A percentile compares a stretch with the other conserved stretches of the same genome.
phyloP scores from a whole-genome alignment of 2,113 vertebrate species.

The Podarcis raffonei region DNA sequence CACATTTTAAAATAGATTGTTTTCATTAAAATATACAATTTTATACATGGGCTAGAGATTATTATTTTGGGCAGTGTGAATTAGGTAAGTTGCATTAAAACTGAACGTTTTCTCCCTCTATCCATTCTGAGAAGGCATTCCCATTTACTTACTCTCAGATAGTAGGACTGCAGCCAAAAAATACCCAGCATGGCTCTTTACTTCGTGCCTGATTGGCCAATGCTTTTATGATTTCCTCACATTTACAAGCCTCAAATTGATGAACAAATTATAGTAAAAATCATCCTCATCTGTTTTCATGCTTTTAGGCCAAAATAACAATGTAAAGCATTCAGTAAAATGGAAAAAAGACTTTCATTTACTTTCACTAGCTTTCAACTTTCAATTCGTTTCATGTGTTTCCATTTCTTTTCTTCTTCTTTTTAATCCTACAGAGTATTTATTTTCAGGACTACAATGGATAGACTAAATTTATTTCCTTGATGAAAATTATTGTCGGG shows the following conservation, averaged over 20 bases:
- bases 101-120: not conserved
- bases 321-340: conserved; percentile 68
- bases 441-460: conserved; percentile 50
- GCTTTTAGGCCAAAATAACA: conserved; percentile 67
- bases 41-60: too few relatives aligned
- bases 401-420: conserved; percentile 64
- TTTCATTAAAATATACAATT: too few relatives aligned
- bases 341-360: conserved; percentile 69
- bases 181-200: conserved; percentile 10
- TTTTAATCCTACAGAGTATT: conserved; percentile 41
- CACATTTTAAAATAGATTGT: too few relatives aligned
- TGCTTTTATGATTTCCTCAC: conserved; percentile 59
- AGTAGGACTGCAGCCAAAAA: not conserved
- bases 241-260: conserved; percentile 61
- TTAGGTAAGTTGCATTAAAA: too few relatives aligned
- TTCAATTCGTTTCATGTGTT: conserved; percentile 70
- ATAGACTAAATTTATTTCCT: conserved; percentile 50
- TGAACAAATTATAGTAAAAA: conserved; percentile 48
- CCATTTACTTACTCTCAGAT: too few relatives aligned
- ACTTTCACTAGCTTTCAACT: conserved; percentile 52
- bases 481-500: conserved; percentile 51
- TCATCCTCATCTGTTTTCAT: conserved; percentile 68
- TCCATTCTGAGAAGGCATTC: not conserved
- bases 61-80: too few relatives aligned
- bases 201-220: conserved; percentile 10